Evolutionary conservation across 2,888 invertebrate species (phyloP).

Genomic region (Campoplex nolae): DNA sequence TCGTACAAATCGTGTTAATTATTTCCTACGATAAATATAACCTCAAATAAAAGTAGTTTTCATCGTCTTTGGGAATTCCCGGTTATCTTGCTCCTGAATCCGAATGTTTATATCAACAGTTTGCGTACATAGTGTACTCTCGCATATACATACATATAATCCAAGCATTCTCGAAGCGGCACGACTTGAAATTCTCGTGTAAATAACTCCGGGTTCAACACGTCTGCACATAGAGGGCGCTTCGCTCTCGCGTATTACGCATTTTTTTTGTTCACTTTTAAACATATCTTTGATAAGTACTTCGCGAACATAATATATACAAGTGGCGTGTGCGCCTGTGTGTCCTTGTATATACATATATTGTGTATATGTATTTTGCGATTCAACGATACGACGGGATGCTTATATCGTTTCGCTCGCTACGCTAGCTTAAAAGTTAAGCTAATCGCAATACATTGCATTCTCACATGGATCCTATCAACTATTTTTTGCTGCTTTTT

Average conservation of each 20-base stretch:
- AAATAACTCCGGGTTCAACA: slow-evolving; percentile 48
- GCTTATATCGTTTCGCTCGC: slow-evolving; percentile 40
- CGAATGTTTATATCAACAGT: slow-evolving; percentile 47
- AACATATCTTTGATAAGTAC: slow-evolving; percentile 31
- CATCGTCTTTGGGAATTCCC: slow-evolving; percentile 17
- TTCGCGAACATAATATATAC: slow-evolving; percentile 5
- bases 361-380: slow-evolving; percentile 36
- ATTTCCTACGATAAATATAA: slow-evolving; percentile 6
- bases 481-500: neutral
- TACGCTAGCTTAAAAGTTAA: slow-evolving; percentile 22
- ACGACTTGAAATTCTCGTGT: slow-evolving; percentile 37
- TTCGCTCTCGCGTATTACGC: slow-evolving; percentile 45
- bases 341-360: neutral
- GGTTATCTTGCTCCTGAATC: slow-evolving; percentile 43
- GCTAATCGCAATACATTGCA: slow-evolving; percentile 11
- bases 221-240: slow-evolving; percentile 34
- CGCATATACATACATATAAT: neutral
- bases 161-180: slow-evolving; percentile 22
- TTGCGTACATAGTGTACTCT: neutral
- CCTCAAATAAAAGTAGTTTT: slow-evolving; percentile 40
- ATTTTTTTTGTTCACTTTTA: neutral
- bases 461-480: slow-evolving; percentile 15
- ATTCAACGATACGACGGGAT: slow-evolving; percentile 27
- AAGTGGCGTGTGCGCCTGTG: slow-evolving; percentile 7
- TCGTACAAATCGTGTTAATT: neutral